phyloP scores from a whole-genome alignment of 2,113 vertebrate genomes.

The Felis chaus region DNA sequence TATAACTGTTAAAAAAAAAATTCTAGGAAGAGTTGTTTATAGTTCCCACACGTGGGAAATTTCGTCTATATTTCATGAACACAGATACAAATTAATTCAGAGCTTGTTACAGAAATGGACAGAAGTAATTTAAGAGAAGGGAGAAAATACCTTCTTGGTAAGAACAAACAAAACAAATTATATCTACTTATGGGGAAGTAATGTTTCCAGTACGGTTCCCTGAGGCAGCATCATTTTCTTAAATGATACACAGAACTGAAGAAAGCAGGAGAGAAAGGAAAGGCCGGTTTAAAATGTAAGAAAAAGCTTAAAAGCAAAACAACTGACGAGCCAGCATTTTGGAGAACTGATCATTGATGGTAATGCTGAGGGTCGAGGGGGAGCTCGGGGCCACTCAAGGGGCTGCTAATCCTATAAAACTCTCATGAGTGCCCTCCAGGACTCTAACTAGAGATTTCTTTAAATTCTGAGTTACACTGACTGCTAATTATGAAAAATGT shows the following conservation, averaged over 20 bases:
- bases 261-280: background rate
- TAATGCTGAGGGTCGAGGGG: background rate
- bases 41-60: constrained; percentile 73
- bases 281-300: background rate
- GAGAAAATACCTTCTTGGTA: constrained; percentile 58
- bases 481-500: background rate
- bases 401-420: background rate
- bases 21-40: constrained; percentile 11
- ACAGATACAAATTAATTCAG: constrained; percentile 61
- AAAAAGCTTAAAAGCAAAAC: background rate
- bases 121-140: constrained; percentile 60
- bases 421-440: background rate
- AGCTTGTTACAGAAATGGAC: constrained; percentile 67
- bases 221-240: constrained; percentile 45
- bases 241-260: constrained; percentile 7
- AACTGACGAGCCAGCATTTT: background rate
- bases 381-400: background rate
- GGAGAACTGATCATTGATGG: background rate
- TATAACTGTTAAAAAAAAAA: constrained; percentile 5
- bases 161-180: constrained; percentile 62
- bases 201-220: constrained; percentile 26
- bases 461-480: background rate
- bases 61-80: constrained; percentile 66
- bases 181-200: constrained; percentile 36
- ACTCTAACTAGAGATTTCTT: background rate